A percentile compares a stretch with the other conserved stretches of the same genome.
Conservation (phyloP, 2,888 invertebrate genomes). For the Antitype chi region DNA sequence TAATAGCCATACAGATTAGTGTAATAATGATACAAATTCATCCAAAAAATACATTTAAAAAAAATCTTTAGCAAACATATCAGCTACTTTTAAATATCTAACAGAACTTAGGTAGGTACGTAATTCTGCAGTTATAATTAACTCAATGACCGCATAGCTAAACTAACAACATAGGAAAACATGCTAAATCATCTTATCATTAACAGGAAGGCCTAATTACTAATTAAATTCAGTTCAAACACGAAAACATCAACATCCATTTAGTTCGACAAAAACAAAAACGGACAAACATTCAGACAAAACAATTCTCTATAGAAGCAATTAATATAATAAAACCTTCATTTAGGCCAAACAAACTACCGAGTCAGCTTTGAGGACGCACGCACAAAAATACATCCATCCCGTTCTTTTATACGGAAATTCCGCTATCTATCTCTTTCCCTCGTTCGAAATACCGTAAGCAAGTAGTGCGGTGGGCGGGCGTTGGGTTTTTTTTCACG, state of each 20-base stretch:
- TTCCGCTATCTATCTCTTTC: conserved; percentile 74
- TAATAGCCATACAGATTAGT: too few species aligned
- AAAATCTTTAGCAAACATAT: too few species aligned
- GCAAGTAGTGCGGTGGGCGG: conserved; percentile 83
- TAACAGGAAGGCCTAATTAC: conserved; percentile 44
- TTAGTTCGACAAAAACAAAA: conserved; percentile 56
- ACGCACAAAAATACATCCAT: conserved; percentile 75
- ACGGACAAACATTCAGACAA: conserved; percentile 64
- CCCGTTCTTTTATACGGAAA: conserved; percentile 72
- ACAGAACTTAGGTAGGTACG: conserved; percentile 4
- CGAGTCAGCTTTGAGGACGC: conserved; percentile 67
- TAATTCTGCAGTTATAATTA: conserved; percentile 35
- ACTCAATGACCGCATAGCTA: conserved; percentile 1
- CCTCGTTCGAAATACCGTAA: conserved; percentile 89
- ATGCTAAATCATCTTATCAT: conserved; percentile 27
- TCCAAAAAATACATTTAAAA: background rate
- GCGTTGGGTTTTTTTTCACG: conserved; percentile 85
- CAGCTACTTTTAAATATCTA: background rate
- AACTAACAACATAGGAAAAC: conserved; percentile 28
- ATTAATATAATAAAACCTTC: conserved; percentile 84
- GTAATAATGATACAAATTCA: background rate
- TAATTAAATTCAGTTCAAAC: conserved; percentile 43
- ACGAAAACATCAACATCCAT: conserved; percentile 36
- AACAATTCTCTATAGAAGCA: conserved; percentile 77
- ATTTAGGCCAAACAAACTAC: conserved; percentile 82